Conservation (phyloP, 2,113 vertebrate species). For the Clupea harengus region DNA sequence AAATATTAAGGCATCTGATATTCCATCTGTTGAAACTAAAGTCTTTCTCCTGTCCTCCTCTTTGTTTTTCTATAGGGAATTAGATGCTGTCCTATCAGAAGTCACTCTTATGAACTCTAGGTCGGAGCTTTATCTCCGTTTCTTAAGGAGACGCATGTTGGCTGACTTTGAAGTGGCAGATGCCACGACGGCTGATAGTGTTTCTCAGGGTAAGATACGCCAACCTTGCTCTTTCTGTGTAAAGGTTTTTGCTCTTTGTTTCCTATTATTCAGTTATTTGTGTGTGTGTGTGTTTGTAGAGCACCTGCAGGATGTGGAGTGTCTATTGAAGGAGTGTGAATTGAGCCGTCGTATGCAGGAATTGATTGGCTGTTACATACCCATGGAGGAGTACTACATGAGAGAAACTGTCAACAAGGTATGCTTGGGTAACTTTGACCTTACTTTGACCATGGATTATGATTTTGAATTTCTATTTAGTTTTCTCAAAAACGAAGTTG, state of each 20-base stretch:
- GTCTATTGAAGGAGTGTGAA: conserved; percentile 87
- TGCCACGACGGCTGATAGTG: conserved; percentile 77
- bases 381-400: conserved; percentile 99
- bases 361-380: conserved; percentile 94
- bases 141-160: conserved; percentile 84
- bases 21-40: too few species aligned
- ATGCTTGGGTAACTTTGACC: too few species aligned
- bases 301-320: conserved; percentile 90
- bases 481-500: too few species aligned
- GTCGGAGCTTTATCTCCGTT: conserved; percentile 92
- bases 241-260: too few species aligned
- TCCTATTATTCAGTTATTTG: too few species aligned
- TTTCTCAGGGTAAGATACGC: conserved; percentile 71
- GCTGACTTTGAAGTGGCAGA: conserved; percentile 95
- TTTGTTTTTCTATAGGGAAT: conserved; percentile 65
- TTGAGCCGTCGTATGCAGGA: conserved; percentile 94
- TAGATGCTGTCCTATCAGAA: conserved; percentile 90
- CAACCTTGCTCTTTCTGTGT: too few species aligned
- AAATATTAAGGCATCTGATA: too few species aligned
- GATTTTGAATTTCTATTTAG: too few species aligned
- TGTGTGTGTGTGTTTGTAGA: conserved; percentile 41
- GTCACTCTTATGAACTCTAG: conserved; percentile 97
- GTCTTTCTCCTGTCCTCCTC: too few species aligned
- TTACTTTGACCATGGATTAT: too few species aligned
- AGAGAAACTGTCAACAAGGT: conserved; percentile 93